Evolutionary conservation across 53 echinoderm and acorn worm genomes (phyloP).

Genomic region (Actinopyga echinites): DNA sequence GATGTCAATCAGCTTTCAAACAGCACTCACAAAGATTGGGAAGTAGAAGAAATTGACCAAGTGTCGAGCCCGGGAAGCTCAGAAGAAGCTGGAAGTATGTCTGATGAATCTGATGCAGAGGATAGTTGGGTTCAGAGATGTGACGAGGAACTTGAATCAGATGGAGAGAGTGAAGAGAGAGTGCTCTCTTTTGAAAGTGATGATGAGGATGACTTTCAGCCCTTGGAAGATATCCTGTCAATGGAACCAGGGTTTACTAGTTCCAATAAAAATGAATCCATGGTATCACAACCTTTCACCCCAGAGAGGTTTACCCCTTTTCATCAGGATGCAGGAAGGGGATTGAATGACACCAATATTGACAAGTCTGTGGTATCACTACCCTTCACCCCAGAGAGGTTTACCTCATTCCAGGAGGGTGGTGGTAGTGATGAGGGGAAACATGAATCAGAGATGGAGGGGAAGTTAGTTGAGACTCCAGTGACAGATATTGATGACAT

Average conservation of each 20-base stretch:
- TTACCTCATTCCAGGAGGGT: neutral
- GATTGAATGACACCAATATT: neutral
- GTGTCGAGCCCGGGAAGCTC: slow-evolving; percentile 1
- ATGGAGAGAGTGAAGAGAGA: slow-evolving; percentile 3
- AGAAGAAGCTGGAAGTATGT: slow-evolving; percentile 1
- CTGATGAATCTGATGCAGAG: slow-evolving; percentile 13
- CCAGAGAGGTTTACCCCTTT: no score
- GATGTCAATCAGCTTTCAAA: neutral
- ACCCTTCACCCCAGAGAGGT: slow-evolving; percentile 5
- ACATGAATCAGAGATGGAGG: neutral
- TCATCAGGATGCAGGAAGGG: neutral
- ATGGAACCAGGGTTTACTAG: neutral
- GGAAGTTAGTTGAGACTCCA: slow-evolving; percentile 55
- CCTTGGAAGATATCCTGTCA: neutral
- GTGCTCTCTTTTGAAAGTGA: neutral
- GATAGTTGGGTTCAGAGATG: slow-evolving; percentile 33
- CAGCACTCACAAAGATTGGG: neutral
- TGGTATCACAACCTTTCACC: neutral
- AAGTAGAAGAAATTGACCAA: neutral
- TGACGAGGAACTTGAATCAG: neutral
- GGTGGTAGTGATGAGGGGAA: neutral
- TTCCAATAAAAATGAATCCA: neutral
- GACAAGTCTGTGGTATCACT: no score
- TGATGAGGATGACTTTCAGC: slow-evolving; percentile 13
- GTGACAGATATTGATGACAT: slow-evolving; percentile 96